Evolutionary conservation across 2,113 vertebrate species (phyloP), one percentile per base, ranked within the genome.

Genomic region (Peromyscus leucopus): DNA sequence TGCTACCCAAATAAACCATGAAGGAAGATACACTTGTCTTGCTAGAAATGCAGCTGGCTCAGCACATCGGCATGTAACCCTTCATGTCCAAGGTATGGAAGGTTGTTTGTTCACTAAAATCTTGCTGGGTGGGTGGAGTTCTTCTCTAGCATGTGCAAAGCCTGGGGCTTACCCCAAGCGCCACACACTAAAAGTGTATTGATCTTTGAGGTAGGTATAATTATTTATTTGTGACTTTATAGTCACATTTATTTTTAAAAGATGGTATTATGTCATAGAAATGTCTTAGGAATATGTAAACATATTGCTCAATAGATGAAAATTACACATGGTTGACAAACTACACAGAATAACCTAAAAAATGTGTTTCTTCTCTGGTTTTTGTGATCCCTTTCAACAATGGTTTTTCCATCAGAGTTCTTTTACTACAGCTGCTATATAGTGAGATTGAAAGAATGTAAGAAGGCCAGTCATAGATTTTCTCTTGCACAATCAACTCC

Each of bases 1-100:
- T 4, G 98, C 99, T 28, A 99, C 99, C 90, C 98, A 99, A 61
- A 92, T 99, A 48, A 97, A 96, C 94, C 99, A 99, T 0, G 98
- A 99, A 0, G 99, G 99, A 76, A 99, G 95, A 57, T 99, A 99
- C 82, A 98, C 98, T 0, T 99, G 99, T 55, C 83, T 98, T 2
- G 99, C 99, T 16, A 98, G 96, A 95, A 99, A 99, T 2, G 95
- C 99, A 0, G 99, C 99, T 4, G 99, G 99, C 36, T 98, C 99
- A 17, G 99, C 99, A 16, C 98, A 99, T 36, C 99, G 99, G 79
- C 99, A 99, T 0, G 97, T 99, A 55, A 99, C 98, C 65, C 99
- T 99, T 72, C 99, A 92, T 0, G 99, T 99, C 61, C 99, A 99
- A 76, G 99, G 99, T 99, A 98, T 96, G 97, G 17, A 65, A 96